phyloP scores from a whole-genome alignment of 2,797 vertebrate species.

The Myotis daubentonii region DNA sequence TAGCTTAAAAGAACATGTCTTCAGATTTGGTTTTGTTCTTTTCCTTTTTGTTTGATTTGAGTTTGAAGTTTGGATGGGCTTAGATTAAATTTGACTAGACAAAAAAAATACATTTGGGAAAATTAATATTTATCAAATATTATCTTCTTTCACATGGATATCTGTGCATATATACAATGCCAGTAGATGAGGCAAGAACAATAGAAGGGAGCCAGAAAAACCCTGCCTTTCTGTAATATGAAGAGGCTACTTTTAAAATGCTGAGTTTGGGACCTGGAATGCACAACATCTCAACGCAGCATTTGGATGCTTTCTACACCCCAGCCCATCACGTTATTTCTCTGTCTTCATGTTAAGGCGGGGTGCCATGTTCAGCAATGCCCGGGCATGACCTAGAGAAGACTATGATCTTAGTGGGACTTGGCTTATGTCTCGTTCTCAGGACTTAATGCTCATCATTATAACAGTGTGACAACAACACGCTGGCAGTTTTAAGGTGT shows the following conservation, averaged over 20 bases:
- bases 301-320: background rate
- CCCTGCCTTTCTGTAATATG: background rate
- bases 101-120: slow-evolving; percentile 13
- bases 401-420: background rate
- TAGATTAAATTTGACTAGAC: slow-evolving; percentile 10
- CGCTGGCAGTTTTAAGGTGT: background rate
- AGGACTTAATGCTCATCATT: background rate
- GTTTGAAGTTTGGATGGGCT: slow-evolving; percentile 31
- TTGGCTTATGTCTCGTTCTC: background rate
- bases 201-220: background rate
- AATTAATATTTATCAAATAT: slow-evolving; percentile 42
- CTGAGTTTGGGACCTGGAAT: slow-evolving; percentile 40
- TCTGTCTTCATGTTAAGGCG: background rate
- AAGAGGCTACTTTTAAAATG: slow-evolving; percentile 40
- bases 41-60: background rate
- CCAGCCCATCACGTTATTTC: background rate
- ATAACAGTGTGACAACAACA: background rate
- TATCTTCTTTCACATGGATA: background rate
- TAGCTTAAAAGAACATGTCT: background rate
- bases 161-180: background rate
- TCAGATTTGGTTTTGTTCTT: background rate
- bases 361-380: background rate
- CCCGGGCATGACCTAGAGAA: slow-evolving; percentile 28
- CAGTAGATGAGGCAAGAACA: background rate
- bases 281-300: slow-evolving; percentile 35